A percentile compares a stretch with the other conserved stretches of the same genome.
These are phyloP conservation scores for Sebastes minor DNA, from an alignment of 2,797 vertebrate species.

Conservation along the genomic window DNA sequence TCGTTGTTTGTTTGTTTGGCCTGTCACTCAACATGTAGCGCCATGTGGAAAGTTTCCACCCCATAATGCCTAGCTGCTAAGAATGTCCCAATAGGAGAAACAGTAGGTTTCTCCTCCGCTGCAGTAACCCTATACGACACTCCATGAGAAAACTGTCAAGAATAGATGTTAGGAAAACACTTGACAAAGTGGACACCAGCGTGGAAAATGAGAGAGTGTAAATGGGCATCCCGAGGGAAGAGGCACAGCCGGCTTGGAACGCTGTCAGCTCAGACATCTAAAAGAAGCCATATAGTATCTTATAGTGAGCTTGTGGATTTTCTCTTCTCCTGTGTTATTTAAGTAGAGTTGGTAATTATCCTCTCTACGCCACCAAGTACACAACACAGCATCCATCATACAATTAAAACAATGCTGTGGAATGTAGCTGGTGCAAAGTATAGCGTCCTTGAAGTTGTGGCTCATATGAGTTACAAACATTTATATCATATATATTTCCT, in stretches of 20 bases:
- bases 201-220: conserved; percentile 59
- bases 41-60: conserved; percentile 65
- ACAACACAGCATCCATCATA: conserved; percentile 12
- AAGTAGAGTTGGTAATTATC: conserved; percentile 32
- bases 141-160: conserved; percentile 54
- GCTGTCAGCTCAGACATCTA: conserved; percentile 37
- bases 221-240: conserved; percentile 50
- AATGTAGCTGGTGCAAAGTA: background rate
- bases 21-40: conserved; percentile 66
- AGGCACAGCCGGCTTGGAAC: conserved; percentile 38
- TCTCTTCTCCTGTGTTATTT: conserved; percentile 38
- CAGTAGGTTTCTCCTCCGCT: conserved; percentile 34
- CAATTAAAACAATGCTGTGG: background rate
- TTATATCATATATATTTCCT: background rate
- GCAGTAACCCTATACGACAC: conserved; percentile 50
- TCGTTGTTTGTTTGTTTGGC: conserved; percentile 77
- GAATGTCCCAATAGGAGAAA: conserved; percentile 48
- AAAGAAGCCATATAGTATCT: conserved; percentile 20
- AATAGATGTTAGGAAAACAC: conserved; percentile 65
- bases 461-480: background rate
- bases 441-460: background rate
- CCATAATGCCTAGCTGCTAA: conserved; percentile 38
- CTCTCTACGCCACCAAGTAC: conserved; percentile 27
- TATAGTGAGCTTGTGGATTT: conserved; percentile 16
- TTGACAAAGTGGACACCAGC: conserved; percentile 64